phyloP scores from a whole-genome alignment of 2,113 vertebrate species.

The Nannospalax galili region DNA sequence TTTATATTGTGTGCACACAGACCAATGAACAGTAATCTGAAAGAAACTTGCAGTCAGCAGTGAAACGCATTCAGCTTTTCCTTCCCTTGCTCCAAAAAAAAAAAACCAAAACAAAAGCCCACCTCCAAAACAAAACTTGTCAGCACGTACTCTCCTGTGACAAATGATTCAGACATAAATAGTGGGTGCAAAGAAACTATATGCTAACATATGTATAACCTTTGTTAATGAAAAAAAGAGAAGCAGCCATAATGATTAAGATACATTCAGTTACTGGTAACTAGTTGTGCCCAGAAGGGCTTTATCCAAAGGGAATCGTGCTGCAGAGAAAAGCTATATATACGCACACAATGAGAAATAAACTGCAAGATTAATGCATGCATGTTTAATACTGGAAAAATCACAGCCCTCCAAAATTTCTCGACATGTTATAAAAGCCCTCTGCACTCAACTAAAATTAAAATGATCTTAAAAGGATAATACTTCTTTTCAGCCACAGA shows the following conservation, averaged over 20 bases:
- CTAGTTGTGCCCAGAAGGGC: conserved; percentile 85
- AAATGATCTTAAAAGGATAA: conserved; percentile 89
- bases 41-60: conserved; percentile 85
- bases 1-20: conserved; percentile 88
- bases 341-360: conserved; percentile 85
- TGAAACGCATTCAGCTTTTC: conserved; percentile 86
- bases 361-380: conserved; percentile 88
- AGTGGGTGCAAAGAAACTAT: conserved; percentile 88
- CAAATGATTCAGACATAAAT: conserved; percentile 90
- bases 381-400: conserved; percentile 88
- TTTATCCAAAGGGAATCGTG: conserved; percentile 86
- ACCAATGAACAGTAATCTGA: conserved; percentile 86
- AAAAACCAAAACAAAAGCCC: background rate
- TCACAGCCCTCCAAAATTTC: conserved; percentile 86
- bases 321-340: conserved; percentile 89
- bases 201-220: conserved; percentile 85
- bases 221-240: conserved; percentile 85
- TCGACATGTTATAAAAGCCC: conserved; percentile 88
- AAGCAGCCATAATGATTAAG: conserved; percentile 90
- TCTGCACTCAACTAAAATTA: conserved; percentile 90
- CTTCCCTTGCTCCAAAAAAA: conserved; percentile 76
- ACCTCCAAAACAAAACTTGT: too few species aligned
- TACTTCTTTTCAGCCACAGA: conserved; percentile 88
- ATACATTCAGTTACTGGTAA: conserved; percentile 90
- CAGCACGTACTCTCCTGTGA: conserved; percentile 84